Base-by-base conservation (phyloP, 2,797 vertebrate species). In the Epinephelus awoara region DNA sequence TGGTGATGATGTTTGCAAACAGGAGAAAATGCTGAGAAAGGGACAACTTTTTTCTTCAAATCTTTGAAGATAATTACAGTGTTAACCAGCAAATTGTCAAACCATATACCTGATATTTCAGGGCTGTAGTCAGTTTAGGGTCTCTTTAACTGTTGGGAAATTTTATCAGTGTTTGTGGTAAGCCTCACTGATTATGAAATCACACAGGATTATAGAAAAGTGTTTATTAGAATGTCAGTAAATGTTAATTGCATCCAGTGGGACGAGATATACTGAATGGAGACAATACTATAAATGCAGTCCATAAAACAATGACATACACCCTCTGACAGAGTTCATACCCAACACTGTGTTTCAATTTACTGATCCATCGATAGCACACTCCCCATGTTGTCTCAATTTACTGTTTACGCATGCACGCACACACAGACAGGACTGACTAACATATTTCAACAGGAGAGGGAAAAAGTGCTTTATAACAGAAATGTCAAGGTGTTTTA, bases 201-300 rank as follows among this genome's bases (percentile, higher is more conserved):
- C 91, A 82, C 88, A 70, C 58, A 85, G 88, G 92, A 92, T 90
- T 91, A 88, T 77, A 80, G 83, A 85, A 85, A 89, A 88, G 73
- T 89, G 88, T 89, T 92, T 87, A 93, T 93, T 87, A 88, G 85
- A 90, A 92, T 92, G 88, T 84, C 89, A 91, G 84, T 85, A 92
- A 93, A 93, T 93, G 91, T 93, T 92, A 94, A 94, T 95, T 94
- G 91, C 84, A 88, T 92, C 93, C 89, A 67, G 85, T 88, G 91
- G 91, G 93, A 91, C 62, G 80, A 87, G 73, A 88, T 75, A 72
- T 87, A 87, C 85, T 81, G 67, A 63, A 79, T 62, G 75, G 84
- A 71, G 73, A 58, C 88, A 92, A 93, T 81, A 78, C 75, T 64
- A 84, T 89, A 90, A 91, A 92, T 80, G 84, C 57, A 82, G 72